A percentile compares a stretch with the other conserved stretches of the same genome.
phyloP scores from a whole-genome alignment of 2,797 vertebrate species.

The Otolemur crassicaudatus region DNA sequence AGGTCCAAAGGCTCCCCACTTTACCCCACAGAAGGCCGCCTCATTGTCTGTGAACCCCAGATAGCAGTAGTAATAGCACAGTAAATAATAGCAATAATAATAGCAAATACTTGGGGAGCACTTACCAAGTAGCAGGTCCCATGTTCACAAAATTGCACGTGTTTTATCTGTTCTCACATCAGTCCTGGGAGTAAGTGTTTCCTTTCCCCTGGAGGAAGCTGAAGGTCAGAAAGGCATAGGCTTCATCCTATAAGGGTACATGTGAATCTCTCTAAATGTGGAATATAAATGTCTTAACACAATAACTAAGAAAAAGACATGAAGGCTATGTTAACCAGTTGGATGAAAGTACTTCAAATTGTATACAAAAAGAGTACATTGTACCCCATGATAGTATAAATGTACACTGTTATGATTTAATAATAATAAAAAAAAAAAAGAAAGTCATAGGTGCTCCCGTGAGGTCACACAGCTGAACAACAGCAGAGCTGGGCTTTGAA shows the following conservation, averaged over 20 bases:
- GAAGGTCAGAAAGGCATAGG: background rate
- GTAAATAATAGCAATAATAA: background rate
- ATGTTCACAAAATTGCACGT: accelerated
- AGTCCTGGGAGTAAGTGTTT: background rate
- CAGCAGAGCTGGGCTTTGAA: background rate
- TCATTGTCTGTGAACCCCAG: background rate
- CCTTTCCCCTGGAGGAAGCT: background rate
- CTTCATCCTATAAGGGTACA: too few species aligned
- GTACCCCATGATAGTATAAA: too few species aligned
- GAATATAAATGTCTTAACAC: too few species aligned
- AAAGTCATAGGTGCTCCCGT: too few species aligned
- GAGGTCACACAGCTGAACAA: background rate
- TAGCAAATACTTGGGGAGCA: background rate
- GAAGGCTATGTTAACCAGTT: too few species aligned
- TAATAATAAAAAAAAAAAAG: too few species aligned
- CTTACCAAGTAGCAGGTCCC: background rate
- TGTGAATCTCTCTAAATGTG: too few species aligned
- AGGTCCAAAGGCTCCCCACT: background rate
- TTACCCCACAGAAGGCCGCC: background rate
- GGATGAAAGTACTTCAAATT: too few species aligned
- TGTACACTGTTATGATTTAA: too few species aligned
- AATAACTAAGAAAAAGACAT: too few species aligned
- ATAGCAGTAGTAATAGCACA: background rate
- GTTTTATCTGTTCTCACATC: background rate
- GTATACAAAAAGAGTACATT: too few species aligned